Evolutionary conservation across 1,140 invertebrate species (phyloP), one percentile per base, ranked within the genome.

Genomic region (Heliconius eleuchia): DNA sequence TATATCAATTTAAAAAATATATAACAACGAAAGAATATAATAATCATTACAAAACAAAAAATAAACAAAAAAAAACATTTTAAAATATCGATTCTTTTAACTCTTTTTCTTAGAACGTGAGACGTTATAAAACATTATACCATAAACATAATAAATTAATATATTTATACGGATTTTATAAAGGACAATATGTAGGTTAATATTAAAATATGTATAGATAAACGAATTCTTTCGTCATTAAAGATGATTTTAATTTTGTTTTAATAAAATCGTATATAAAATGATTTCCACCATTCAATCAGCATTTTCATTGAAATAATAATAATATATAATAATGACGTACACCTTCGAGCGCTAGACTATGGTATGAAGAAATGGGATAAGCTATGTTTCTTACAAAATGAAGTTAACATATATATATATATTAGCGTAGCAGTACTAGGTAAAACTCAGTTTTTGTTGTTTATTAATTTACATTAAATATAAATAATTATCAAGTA

Each of bases 261-360:
- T 19, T 23, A 57, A 57, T 23, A 57, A 23, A 23, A 57, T 57
- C n/a, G n/a, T 8, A 9, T 23, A 52, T 60, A n/a, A n/a, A 27
- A 60, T 23, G 19, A 23, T 60, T 23, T 60, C n/a, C 23, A 16
- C 11, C 27, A 18, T 66, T 23, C 11, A 66, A 66, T 13, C 23
- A 27, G n/a, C 60, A 66, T 66, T 66, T 4, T 23, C 23, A 27
- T 27, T 66, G 60, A 3, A 66, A 66, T 66, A 23, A 57, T 57
- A n/a, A 66, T 66, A 1, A 66, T 66, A 66, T 66, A 66, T 66
- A 66, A 66, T 66, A 66, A 66, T 66, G 30, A 66, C 60, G 30
- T 66, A 66, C 60, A 66, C 27, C 60, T 66, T 30, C 60, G 60
- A 66, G 16, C 27, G 30, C 60, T 66, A 66, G 23, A 66, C 27